Evolutionary conservation across 2,888 invertebrate genomes (phyloP).

Genomic region (Drosophila subquinaria): DNA sequence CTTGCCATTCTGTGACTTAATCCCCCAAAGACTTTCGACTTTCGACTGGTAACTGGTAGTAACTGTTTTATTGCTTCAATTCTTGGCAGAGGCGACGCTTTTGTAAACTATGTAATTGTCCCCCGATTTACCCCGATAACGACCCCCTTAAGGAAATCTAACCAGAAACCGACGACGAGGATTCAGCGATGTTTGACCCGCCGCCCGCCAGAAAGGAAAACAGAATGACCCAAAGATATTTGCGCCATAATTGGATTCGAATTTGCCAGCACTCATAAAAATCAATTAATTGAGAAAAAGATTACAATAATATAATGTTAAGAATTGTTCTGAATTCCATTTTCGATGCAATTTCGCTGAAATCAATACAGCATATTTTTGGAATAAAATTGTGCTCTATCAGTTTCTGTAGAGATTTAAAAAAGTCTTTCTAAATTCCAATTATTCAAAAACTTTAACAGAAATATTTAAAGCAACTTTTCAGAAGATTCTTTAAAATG

Average conservation of each 20-base stretch:
- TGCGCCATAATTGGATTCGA: constrained; percentile 66
- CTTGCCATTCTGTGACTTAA: constrained; percentile 32
- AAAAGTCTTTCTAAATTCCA: neutral
- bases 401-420: neutral
- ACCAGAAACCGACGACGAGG: constrained; percentile 34
- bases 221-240: constrained; percentile 60
- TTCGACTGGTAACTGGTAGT: constrained; percentile 35
- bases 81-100: constrained; percentile 70
- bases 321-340: constrained; percentile 14
- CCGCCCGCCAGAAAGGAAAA: constrained; percentile 52
- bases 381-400: neutral
- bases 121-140: constrained; percentile 34
- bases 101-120: constrained; percentile 53
- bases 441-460: neutral
- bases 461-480: neutral
- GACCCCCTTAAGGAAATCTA: constrained; percentile 23
- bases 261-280: constrained; percentile 47
- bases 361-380: neutral
- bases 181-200: constrained; percentile 56
- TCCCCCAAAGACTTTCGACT: constrained; percentile 3
- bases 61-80: constrained; percentile 44
- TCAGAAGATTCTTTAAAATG: neutral
- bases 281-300: constrained; percentile 27
- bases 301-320: constrained; percentile 32
- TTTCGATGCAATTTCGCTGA: neutral